These are phyloP conservation scores for Eumaeus atala DNA, from an alignment of 1,140 invertebrate genomes.

Conservation along the genomic window DNA sequence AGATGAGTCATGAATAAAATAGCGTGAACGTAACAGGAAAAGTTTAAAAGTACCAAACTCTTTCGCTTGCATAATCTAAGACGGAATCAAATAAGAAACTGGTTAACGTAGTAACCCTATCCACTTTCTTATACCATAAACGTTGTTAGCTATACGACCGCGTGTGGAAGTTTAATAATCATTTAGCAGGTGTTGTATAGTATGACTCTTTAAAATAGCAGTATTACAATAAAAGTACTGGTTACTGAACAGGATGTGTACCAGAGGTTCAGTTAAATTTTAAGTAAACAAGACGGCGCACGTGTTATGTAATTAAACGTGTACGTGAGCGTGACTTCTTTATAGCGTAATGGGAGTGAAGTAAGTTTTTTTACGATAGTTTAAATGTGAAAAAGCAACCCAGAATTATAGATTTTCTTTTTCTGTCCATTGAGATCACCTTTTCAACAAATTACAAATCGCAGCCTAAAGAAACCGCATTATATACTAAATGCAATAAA, in stretches of 20 bases:
- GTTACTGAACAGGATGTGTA: slow-evolving; percentile 29
- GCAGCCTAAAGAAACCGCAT: no score
- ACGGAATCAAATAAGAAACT: slow-evolving; percentile 29
- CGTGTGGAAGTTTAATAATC: slow-evolving; percentile 18
- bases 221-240: slow-evolving; percentile 31
- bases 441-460: no score
- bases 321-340: slow-evolving; percentile 22
- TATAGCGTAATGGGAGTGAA: slow-evolving; percentile 26
- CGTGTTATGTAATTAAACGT: slow-evolving; percentile 12
- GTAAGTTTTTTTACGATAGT: slow-evolving; percentile 20
- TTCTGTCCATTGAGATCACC: no score
- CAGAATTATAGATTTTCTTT: no score
- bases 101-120: slow-evolving; percentile 27
- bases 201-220: slow-evolving; percentile 19
- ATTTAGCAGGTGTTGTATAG: background rate
- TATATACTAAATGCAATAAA: no score
- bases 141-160: slow-evolving; percentile 22
- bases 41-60: slow-evolving; percentile 11
- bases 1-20: slow-evolving; percentile 9
- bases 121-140: slow-evolving; percentile 29
- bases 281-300: slow-evolving; percentile 25
- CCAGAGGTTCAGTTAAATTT: slow-evolving; percentile 37
- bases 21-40: slow-evolving; percentile 11
- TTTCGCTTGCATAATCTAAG: slow-evolving; percentile 21
- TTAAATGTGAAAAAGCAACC: no score